Conservation (phyloP, 2,888 invertebrate species). For the Timema cristinae region DNA sequence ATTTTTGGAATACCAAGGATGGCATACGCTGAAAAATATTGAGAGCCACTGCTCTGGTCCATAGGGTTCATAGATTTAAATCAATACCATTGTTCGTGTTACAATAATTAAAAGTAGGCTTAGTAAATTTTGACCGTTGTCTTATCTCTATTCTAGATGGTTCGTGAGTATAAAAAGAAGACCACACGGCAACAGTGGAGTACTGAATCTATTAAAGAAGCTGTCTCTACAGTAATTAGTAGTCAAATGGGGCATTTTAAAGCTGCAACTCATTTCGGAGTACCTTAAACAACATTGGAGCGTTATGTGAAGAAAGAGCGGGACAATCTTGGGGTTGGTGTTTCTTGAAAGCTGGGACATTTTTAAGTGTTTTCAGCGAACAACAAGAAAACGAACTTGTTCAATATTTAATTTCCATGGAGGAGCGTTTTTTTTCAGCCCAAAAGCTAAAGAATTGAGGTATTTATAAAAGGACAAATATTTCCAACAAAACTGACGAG, state of each 20-base stretch:
- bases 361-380: slow-evolving; percentile 11
- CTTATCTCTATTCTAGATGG: not conserved
- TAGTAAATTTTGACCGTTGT: not conserved
- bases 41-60: too few species aligned
- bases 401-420: slow-evolving; percentile 15
- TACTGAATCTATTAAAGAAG: not conserved
- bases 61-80: too few species aligned
- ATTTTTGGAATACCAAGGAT: too few species aligned
- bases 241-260: slow-evolving; percentile 7
- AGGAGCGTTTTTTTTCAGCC: slow-evolving; percentile 12
- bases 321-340: not conserved
- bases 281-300: slow-evolving; percentile 16
- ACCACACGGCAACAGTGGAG: slow-evolving; percentile 7
- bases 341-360: slow-evolving; percentile 6
- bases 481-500: slow-evolving; percentile 45
- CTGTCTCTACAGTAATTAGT: not conserved
- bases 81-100: too few species aligned
- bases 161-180: slow-evolving; percentile 14
- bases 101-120: not conserved
- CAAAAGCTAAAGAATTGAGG: slow-evolving; percentile 41
- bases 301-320: not conserved
- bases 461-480: slow-evolving; percentile 48
- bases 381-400: slow-evolving; percentile 18
- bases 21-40: too few species aligned
- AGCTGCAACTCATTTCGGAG: slow-evolving; percentile 15